Evolutionary conservation across 2,888 invertebrate genomes (phyloP), one percentile per base, ranked within the genome.

Genomic region (Ectemnius cavifrons): DNA sequence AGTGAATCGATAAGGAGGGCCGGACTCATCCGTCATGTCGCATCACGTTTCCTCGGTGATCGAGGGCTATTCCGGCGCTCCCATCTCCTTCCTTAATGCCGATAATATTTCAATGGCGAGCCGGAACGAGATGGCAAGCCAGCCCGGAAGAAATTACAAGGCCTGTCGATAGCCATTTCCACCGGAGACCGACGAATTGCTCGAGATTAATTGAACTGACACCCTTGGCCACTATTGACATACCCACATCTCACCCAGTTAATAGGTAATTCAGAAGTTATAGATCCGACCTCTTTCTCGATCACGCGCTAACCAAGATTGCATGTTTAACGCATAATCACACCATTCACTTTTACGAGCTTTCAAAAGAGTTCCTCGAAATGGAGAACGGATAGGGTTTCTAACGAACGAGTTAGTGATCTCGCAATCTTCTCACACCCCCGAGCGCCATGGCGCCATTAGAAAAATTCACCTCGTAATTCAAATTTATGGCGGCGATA

Each of bases 401-500:
- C 37, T 37, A 37, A 37, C 37, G 37, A 37, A 37, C 37, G 37
- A 37, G 37, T 37, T 11, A 37, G 37, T 11, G 8, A 37, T 37
- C 37, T 37, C 37, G 8, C 37, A 37, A 37, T 11, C 37, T 37
- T 37, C 37, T 11, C 37, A 37, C 37, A 37, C 37, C 37, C 37
- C 2, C 37, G 8, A 37, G 37, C 37, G 5, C 37, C 37, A 37
- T 3, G 23, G 23, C 37, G 37, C 8, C 37, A 37, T 37, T 37
- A 37, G 37, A 16, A 52, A 75, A 81, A 75, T 74, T 37, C 56
- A 16, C 65, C 63, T 61, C 71, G 71, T 81, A 73, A 73, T 77
- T 76, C 77, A 77, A 77, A 81, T 81, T 81, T 81, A 81, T 81
- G 73, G 61, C 60, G 49, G 70, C 63, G 63, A 79, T 81, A 80